These are phyloP conservation scores for Brachirus orientalis DNA, from an alignment of 2,113 vertebrate genomes.

Conservation along the genomic window DNA sequence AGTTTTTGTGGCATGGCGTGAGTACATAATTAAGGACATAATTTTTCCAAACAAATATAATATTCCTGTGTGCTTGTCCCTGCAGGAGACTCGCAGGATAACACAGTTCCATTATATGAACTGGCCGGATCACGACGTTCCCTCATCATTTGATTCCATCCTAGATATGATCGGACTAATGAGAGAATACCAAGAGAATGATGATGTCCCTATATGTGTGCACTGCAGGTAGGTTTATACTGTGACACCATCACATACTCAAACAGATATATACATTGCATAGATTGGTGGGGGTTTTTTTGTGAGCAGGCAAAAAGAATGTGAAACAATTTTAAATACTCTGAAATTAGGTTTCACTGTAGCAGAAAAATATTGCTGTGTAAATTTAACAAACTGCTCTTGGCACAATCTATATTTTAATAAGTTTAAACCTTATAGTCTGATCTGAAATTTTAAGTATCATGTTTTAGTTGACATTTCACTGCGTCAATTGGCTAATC, in stretches of 20 bases:
- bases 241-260: background rate
- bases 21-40: too few relatives aligned
- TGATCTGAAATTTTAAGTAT: too few relatives aligned
- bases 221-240: conserved; percentile 87
- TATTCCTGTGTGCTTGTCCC: background rate
- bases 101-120: conserved; percentile 98
- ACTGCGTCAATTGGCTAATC: background rate
- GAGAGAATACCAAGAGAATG: conserved; percentile 95
- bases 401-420: background rate
- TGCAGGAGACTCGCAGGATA: conserved; percentile 90
- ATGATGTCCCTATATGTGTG: conserved; percentile 95
- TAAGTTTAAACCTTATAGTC: background rate
- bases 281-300: too few relatives aligned
- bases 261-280: too few relatives aligned
- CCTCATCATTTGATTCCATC: conserved; percentile 97
- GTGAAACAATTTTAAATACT: conserved; percentile 21
- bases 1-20: too few relatives aligned
- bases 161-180: conserved; percentile 98
- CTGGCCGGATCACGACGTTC: conserved; percentile 99
- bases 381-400: background rate
- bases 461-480: background rate
- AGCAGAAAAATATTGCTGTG: background rate
- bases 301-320: conserved; percentile 16
- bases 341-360: conserved; percentile 22
- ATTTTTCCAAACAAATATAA: background rate